Evolutionary conservation across 2,888 invertebrate species (phyloP).

Genomic region (Leptinotarsa juncta): DNA sequence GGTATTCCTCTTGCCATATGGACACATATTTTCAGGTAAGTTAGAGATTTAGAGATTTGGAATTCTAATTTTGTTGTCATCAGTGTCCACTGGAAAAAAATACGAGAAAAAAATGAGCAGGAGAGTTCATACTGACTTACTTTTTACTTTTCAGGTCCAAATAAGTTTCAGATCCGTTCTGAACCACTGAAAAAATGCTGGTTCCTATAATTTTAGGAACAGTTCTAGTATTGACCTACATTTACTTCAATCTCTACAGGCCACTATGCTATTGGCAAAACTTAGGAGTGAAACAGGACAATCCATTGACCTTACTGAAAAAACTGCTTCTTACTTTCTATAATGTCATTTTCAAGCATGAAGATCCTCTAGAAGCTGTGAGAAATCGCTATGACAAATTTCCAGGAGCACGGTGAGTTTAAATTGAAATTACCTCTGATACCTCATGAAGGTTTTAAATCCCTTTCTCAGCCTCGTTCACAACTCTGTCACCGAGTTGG

Average conservation of each 20-base stretch:
- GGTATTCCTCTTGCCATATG: not conserved
- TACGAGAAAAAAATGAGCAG: not conserved
- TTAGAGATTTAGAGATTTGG: too few relatives aligned
- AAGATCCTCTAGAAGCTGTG: slow-evolving; percentile 21
- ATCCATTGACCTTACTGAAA: slow-evolving; percentile 3
- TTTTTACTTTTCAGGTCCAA: not conserved
- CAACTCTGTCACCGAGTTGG: too few relatives aligned
- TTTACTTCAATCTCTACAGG: slow-evolving; percentile 8
- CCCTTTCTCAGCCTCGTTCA: too few relatives aligned
- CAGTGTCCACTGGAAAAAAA: too few relatives aligned
- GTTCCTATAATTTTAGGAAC: not conserved
- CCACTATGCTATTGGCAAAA: slow-evolving; percentile 21
- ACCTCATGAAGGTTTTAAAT: too few relatives aligned
- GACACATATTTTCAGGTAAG: not conserved
- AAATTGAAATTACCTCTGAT: not conserved
- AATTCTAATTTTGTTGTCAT: too few relatives aligned
- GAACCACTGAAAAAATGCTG: slow-evolving; percentile 4
- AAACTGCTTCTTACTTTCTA: slow-evolving; percentile 20
- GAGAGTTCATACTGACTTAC: not conserved
- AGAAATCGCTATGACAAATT: slow-evolving; percentile 20
- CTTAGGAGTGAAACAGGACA: slow-evolving; percentile 10
- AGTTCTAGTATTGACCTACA: not conserved
- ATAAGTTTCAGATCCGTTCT: not conserved
- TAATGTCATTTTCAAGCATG: slow-evolving; percentile 13
- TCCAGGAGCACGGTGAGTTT: slow-evolving; percentile 57